Evolutionary conservation across 2,888 invertebrate genomes (phyloP).

Genomic region (Trichogramma evanescens): DNA sequence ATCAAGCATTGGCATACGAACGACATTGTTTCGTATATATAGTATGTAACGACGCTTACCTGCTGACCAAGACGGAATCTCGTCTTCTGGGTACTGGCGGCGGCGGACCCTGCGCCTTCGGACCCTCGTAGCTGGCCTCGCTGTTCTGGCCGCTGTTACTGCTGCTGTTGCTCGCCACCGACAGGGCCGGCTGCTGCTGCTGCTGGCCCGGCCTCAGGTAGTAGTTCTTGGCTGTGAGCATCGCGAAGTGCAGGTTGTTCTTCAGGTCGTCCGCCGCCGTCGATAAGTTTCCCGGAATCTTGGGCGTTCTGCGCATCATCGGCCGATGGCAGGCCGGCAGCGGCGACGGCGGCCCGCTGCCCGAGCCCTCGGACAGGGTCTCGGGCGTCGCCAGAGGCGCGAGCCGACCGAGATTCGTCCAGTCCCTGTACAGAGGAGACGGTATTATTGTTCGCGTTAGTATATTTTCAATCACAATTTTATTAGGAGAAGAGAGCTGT

Average conservation of each 20-base stretch:
- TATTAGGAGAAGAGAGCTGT: no score
- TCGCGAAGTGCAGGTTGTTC: conserved; percentile 46
- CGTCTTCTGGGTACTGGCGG: conserved; percentile 43
- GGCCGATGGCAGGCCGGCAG: conserved; percentile 51
- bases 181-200: neutral
- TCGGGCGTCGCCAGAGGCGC: conserved; percentile 80
- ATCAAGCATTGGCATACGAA: neutral
- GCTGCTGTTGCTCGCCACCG: conserved; percentile 35
- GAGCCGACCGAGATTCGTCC: conserved; percentile 46
- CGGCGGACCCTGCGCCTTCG: conserved; percentile 36
- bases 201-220: conserved; percentile 32
- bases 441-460: no score
- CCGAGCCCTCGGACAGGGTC: conserved; percentile 65
- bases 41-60: neutral
- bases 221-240: conserved; percentile 44
- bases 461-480: no score
- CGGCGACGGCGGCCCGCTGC: conserved; percentile 62
- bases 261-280: conserved; percentile 61
- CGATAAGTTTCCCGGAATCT: conserved; percentile 58
- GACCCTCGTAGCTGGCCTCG: conserved; percentile 42
- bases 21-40: neutral
- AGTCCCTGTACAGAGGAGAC: conserved; percentile 2
- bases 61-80: conserved; percentile 27
- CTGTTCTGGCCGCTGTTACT: conserved; percentile 42
- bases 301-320: conserved; percentile 57